Percentiles rank a stretch among this genome's conserved stretches.
Evolutionary conservation across 2,888 invertebrate genomes (phyloP).

Genomic region (Sisyra terminalis): DNA sequence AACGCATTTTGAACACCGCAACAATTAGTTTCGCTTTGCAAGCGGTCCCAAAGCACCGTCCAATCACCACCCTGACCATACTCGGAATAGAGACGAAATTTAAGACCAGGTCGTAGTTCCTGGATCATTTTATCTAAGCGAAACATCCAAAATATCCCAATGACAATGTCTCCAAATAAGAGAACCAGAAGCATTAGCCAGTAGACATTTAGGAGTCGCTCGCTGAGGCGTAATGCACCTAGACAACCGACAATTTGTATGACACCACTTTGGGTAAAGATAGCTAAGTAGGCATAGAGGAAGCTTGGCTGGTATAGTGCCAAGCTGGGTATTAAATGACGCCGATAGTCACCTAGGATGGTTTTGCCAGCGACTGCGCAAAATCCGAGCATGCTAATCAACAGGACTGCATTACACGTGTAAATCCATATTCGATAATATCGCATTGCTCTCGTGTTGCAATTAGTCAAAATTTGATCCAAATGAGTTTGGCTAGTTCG

Average conservation of each 20-base stretch:
- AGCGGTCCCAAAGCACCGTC: slow-evolving; percentile 59
- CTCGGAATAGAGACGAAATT: slow-evolving; percentile 39
- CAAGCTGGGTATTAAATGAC: slow-evolving; percentile 55
- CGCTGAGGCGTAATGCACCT: slow-evolving; percentile 64
- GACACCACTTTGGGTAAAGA: slow-evolving; percentile 50
- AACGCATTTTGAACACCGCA: slow-evolving; percentile 45
- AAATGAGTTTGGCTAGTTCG: slow-evolving; percentile 6
- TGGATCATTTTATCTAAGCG: slow-evolving; percentile 58
- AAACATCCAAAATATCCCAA: slow-evolving; percentile 76
- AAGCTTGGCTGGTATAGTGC: slow-evolving; percentile 66
- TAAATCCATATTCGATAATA: slow-evolving; percentile 86
- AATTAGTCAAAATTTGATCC: slow-evolving; percentile 8
- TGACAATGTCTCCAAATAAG: slow-evolving; percentile 66
- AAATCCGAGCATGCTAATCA: slow-evolving; percentile 64
- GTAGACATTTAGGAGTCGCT: slow-evolving; percentile 66
- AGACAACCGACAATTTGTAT: slow-evolving; percentile 64
- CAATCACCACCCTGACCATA: slow-evolving; percentile 58
- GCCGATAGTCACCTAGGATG: slow-evolving; percentile 49
- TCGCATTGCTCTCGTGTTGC: slow-evolving; percentile 36
- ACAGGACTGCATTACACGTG: slow-evolving; percentile 76
- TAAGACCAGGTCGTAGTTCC: slow-evolving; percentile 48
- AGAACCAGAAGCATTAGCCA: slow-evolving; percentile 65
- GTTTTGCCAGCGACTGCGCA: slow-evolving; percentile 58
- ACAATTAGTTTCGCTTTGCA: slow-evolving; percentile 59
- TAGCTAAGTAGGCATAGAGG: slow-evolving; percentile 68